A percentile compares a stretch with the other conserved stretches of the same genome.
These are phyloP conservation scores for Scotopteryx bipunctaria DNA, from an alignment of 2,888 invertebrate species.

Conservation along the genomic window DNA sequence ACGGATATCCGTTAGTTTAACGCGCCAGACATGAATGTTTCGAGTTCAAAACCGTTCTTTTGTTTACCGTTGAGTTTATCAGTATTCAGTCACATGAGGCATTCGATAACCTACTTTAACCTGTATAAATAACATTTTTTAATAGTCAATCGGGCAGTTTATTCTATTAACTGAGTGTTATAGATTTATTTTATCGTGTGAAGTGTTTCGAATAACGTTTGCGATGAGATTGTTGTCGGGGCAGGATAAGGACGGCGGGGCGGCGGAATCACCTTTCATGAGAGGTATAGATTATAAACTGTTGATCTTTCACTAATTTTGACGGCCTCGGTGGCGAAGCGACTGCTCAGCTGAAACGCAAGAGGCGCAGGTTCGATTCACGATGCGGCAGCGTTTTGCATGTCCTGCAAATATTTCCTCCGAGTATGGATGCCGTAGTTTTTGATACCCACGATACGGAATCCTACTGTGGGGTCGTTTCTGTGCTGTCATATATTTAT, in stretches of 20 bases:
- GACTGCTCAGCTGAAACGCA: no score
- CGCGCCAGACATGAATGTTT: constrained; percentile 25
- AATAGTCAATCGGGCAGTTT: constrained; percentile 53
- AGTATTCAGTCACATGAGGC: constrained; percentile 72
- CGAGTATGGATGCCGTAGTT: no score
- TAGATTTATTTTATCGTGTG: constrained; percentile 24
- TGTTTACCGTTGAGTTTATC: constrained; percentile 60
- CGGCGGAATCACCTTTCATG: constrained; percentile 59
- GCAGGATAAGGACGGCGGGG: constrained; percentile 73
- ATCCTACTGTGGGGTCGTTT: no score
- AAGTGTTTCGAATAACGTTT: constrained; percentile 30
- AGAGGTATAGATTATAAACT: constrained; percentile 48
- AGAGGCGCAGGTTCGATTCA: no score
- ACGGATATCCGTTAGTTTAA: constrained; percentile 38
- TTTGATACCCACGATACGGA: no score
- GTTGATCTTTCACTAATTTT: background rate
- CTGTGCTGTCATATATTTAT: no score
- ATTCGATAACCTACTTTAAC: constrained; percentile 74
- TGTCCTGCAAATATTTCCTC: no score
- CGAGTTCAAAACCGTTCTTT: constrained; percentile 46
- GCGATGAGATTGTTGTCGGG: constrained; percentile 69
- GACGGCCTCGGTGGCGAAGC: no score
- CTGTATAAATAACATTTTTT: constrained; percentile 70
- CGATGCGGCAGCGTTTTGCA: no score
- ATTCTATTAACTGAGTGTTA: constrained; percentile 23